Evolutionary conservation across 2,888 invertebrate species (phyloP).

Genomic region (Acleris cristana): DNA sequence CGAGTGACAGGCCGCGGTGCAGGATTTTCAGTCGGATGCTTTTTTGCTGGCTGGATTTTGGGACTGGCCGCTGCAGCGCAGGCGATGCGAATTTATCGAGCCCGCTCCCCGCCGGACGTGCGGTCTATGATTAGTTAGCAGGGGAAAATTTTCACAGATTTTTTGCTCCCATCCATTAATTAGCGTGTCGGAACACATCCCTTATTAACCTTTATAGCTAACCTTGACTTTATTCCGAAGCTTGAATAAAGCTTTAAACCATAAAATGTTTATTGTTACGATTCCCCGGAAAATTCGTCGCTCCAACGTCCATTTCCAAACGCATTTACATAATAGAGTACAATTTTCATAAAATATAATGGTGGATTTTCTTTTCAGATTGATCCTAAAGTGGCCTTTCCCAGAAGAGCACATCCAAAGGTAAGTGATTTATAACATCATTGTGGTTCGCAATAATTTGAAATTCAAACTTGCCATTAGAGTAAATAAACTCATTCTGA

Average conservation of each 20-base stretch:
- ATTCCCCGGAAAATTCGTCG: constrained; percentile 24
- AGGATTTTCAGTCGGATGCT: constrained; percentile 78
- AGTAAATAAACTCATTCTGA: constrained; percentile 63
- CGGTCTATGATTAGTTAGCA: constrained; percentile 71
- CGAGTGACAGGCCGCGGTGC: constrained; percentile 80
- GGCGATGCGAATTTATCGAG: constrained; percentile 75
- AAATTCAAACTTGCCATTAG: constrained; percentile 63
- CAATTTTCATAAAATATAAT: constrained; percentile 41
- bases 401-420: constrained; percentile 99
- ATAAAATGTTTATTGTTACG: constrained; percentile 26
- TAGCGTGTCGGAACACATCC: constrained; percentile 21
- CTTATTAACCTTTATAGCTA: constrained; percentile 11
- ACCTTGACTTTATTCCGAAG: constrained; percentile 1
- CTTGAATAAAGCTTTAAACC: constrained; percentile 18
- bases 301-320: constrained; percentile 20
- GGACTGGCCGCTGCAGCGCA: constrained; percentile 68
- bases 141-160: constrained; percentile 54
- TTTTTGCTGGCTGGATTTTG: constrained; percentile 76
- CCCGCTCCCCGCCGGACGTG: constrained; percentile 61
- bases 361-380: constrained; percentile 90
- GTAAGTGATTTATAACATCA: constrained; percentile 84
- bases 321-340: constrained; percentile 33
- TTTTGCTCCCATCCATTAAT: constrained; percentile 43
- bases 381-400: constrained; percentile 99
- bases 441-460: constrained; percentile 60